A percentile compares a stretch with the other conserved stretches of the same genome.
These are phyloP conservation scores for Tapera naevia DNA, from an alignment of 2,797 vertebrate genomes.

Conservation along the genomic window DNA sequence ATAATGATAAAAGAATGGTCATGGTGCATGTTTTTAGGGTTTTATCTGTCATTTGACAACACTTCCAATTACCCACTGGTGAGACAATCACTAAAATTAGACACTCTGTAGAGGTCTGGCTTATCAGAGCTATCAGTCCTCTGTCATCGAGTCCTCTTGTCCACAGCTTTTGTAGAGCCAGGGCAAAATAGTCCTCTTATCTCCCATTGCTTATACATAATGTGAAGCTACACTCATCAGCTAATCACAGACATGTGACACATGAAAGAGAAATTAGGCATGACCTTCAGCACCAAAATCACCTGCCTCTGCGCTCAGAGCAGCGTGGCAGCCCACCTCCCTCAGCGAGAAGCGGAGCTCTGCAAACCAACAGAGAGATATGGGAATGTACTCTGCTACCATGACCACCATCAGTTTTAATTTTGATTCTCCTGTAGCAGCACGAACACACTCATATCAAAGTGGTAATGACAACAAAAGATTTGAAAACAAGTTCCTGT, in stretches of 20 bases:
- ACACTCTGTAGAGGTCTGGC: not conserved
- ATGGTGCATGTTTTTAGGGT: not conserved
- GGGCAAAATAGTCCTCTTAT: not conserved
- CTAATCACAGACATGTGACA: not conserved
- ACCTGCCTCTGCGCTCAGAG: not conserved
- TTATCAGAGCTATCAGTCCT: not conserved
- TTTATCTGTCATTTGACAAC: conserved; percentile 18
- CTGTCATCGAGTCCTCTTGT: not conserved
- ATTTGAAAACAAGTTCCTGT: not conserved
- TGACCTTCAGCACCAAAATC: not conserved
- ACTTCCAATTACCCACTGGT: not conserved
- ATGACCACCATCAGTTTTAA: not conserved
- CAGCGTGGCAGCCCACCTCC: accelerated
- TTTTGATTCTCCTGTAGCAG: not conserved
- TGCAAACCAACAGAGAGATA: not conserved
- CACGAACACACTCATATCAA: not conserved
- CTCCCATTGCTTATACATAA: not conserved
- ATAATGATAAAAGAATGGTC: not conserved
- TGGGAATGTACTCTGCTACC: accelerated
- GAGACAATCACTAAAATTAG: conserved; percentile 53
- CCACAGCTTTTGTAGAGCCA: not conserved
- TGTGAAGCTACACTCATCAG: not conserved
- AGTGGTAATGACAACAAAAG: not conserved
- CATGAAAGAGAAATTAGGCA: not conserved
- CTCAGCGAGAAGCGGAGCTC: not conserved